phyloP scores from a whole-genome alignment of 2,888 invertebrate genomes.

The Ochropleura leucogaster region DNA sequence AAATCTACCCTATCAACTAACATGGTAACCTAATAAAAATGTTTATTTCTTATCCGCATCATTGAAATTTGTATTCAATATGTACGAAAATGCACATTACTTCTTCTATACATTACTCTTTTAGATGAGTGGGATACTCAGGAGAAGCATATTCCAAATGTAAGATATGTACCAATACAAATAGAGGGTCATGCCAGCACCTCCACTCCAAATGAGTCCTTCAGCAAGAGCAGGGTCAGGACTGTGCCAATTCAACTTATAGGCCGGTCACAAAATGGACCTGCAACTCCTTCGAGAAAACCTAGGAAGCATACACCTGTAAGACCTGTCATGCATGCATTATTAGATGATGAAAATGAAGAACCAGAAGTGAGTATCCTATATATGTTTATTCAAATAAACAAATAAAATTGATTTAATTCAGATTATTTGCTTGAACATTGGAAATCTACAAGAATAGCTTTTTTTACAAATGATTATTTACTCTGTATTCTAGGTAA shows the following conservation, averaged over 20 bases:
- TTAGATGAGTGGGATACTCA: slow-evolving; percentile 77
- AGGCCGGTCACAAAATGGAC: slow-evolving; percentile 75
- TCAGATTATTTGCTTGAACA: not conserved
- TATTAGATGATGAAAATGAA: slow-evolving; percentile 82
- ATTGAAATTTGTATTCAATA: slow-evolving; percentile 1
- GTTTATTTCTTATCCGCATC: not conserved
- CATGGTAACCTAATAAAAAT: slow-evolving; percentile 36
- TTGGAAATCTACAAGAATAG: not conserved
- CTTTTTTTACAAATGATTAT: not conserved
- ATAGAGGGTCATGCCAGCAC: slow-evolving; percentile 85
- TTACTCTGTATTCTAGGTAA: slow-evolving; percentile 76
- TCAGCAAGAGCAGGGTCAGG: slow-evolving; percentile 69
- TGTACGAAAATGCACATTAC: not conserved
- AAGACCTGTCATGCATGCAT: slow-evolving; percentile 76
- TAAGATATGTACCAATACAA: slow-evolving; percentile 85
- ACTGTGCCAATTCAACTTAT: slow-evolving; percentile 78
- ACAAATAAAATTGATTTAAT: not conserved
- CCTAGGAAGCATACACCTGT: slow-evolving; percentile 80
- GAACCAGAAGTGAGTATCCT: slow-evolving; percentile 76
- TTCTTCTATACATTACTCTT: slow-evolving; percentile 37
- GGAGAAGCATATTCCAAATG: slow-evolving; percentile 75
- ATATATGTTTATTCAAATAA: not conserved
- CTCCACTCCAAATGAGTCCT: slow-evolving; percentile 82
- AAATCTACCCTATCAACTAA: slow-evolving; percentile 1
- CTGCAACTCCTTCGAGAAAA: slow-evolving; percentile 76